These are phyloP conservation scores for Capreolus pygargus DNA, from an alignment of 2,113 vertebrate genomes.

Conservation along the genomic window DNA sequence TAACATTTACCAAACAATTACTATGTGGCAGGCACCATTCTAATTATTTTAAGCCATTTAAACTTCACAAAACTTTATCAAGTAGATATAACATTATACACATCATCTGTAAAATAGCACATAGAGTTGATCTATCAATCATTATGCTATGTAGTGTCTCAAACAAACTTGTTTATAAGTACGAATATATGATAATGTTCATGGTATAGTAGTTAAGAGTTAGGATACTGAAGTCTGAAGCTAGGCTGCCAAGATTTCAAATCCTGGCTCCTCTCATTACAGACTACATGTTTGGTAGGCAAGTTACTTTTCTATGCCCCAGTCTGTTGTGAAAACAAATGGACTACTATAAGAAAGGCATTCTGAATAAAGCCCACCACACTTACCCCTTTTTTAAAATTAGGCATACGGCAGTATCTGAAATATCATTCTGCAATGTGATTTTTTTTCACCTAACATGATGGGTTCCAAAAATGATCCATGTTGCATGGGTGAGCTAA, in stretches of 20 bases:
- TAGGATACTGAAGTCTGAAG: background rate
- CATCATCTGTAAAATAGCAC: background rate
- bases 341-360: background rate
- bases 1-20: background rate
- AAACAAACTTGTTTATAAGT: background rate
- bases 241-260: background rate
- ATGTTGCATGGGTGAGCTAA: background rate
- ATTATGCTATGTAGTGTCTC: background rate
- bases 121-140: background rate
- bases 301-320: background rate
- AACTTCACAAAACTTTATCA: background rate
- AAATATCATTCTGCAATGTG: constrained; percentile 5
- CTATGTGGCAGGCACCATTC: background rate
- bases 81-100: background rate
- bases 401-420: background rate
- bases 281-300: background rate
- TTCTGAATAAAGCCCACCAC: background rate
- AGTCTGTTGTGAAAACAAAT: background rate
- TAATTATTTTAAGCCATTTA: constrained; percentile 21
- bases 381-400: background rate
- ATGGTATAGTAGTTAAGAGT: background rate
- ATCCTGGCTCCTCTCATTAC: background rate
- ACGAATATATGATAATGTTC: background rate
- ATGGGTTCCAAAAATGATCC: background rate
- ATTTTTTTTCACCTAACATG: background rate